phyloP scores from a whole-genome alignment of 2,113 vertebrate genomes.

The Notiomystis cincta region DNA sequence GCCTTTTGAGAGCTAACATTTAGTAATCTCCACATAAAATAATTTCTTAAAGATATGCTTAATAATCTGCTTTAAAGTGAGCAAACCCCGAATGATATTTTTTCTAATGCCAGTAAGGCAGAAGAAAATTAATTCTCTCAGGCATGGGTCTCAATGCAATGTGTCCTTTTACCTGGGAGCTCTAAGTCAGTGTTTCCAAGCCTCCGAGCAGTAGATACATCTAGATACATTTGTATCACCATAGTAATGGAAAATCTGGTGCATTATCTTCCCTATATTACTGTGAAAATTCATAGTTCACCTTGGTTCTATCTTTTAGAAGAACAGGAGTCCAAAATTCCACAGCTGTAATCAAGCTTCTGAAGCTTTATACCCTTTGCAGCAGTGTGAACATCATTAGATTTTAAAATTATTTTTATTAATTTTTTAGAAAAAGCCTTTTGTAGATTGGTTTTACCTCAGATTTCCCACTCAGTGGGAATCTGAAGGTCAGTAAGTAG shows the following conservation, averaged over 20 bases:
- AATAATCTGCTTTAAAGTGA: neutral
- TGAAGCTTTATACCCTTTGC: neutral
- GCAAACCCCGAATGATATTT: neutral
- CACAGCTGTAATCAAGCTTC: neutral
- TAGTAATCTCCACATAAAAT: neutral
- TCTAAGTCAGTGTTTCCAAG: neutral
- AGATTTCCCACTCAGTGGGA: neutral
- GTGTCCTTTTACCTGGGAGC: neutral
- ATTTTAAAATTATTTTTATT: neutral
- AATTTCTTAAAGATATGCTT: neutral
- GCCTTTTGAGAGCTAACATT: neutral
- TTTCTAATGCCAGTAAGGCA: neutral
- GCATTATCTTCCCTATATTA: neutral
- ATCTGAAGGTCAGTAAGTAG: neutral
- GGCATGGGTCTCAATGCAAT: neutral
- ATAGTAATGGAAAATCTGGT: neutral
- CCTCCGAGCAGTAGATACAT: neutral
- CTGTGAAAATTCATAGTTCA: neutral
- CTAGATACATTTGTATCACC: accelerated
- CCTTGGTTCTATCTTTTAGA: neutral
- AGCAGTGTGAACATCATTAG: neutral
- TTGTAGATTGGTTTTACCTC: neutral
- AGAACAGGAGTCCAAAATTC: neutral
- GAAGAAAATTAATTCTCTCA: neutral
- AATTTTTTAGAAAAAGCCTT: neutral